These are phyloP conservation scores for Nettapus auritus DNA, from an alignment of 2,113 vertebrate species.

Conservation along the genomic window DNA sequence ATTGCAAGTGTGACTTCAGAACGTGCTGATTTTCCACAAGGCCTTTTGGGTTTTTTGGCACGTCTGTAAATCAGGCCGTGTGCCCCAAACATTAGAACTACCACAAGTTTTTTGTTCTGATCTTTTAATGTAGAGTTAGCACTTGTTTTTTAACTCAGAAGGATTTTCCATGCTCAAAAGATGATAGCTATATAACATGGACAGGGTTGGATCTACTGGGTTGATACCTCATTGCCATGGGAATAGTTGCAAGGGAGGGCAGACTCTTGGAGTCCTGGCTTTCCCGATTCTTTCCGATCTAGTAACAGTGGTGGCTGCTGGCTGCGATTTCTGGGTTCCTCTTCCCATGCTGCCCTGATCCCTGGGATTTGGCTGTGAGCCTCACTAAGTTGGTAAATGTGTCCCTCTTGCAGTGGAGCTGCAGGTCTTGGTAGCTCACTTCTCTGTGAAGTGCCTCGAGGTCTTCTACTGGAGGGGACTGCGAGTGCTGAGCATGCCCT, in stretches of 20 bases:
- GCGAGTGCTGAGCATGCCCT: not conserved
- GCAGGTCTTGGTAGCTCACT: not conserved
- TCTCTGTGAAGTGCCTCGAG: not conserved
- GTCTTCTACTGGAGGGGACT: not conserved
- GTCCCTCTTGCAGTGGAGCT: not conserved
- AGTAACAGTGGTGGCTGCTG: not conserved
- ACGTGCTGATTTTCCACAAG: not conserved
- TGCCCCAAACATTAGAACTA: not conserved
- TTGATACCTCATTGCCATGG: not conserved
- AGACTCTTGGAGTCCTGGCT: not conserved
- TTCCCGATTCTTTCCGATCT: not conserved
- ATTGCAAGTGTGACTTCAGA: not conserved
- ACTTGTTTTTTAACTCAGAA: not conserved
- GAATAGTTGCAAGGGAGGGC: not conserved
- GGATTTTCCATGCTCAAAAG: not conserved
- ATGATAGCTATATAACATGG: rapidly evolving
- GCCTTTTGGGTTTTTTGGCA: not conserved
- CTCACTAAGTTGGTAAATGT: not conserved
- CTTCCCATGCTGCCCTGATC: not conserved
- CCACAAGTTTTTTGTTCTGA: not conserved
- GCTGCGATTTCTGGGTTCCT: not conserved
- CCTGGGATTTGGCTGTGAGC: not conserved
- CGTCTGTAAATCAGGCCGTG: not conserved
- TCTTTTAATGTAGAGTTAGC: not conserved
- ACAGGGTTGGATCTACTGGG: not conserved